Evolutionary conservation across 1,140 invertebrate species (phyloP).

Genomic region (Caenorhabditis remanei): DNA sequence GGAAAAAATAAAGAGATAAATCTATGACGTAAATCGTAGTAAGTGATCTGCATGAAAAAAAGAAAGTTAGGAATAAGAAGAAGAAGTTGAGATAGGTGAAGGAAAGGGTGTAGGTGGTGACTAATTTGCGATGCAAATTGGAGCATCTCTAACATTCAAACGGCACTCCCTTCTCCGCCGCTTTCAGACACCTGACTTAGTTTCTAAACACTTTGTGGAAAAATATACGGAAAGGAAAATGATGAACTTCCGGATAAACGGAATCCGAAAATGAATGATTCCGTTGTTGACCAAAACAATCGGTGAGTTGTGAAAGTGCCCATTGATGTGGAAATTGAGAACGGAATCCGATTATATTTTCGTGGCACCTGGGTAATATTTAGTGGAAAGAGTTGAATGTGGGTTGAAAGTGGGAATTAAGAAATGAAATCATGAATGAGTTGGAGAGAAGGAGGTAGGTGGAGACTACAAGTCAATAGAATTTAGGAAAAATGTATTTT

Average conservation of each 20-base stretch:
- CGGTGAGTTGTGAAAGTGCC: neutral
- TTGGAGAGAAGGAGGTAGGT: neutral
- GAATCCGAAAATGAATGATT: too few relatives aligned
- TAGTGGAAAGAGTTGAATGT: neutral
- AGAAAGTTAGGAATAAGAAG: neutral
- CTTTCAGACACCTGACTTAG: constrained; percentile 21
- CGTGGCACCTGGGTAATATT: constrained; percentile 13
- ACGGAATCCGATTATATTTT: constrained; percentile 26
- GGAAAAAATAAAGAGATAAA: neutral
- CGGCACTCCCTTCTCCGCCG: neutral
- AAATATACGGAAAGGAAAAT: too few relatives aligned
- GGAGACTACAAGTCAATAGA: constrained; percentile 8
- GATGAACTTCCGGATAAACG: too few relatives aligned
- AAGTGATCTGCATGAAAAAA: neutral
- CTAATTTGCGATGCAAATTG: constrained; percentile 51
- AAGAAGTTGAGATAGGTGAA: constrained; percentile 9
- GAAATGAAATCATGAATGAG: constrained; percentile 41
- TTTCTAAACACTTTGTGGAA: neutral
- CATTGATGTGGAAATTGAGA: constrained; percentile 22
- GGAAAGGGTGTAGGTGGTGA: constrained; percentile 33
- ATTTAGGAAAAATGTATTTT: neutral
- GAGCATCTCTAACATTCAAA: constrained; percentile 48
- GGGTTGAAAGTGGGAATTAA: neutral
- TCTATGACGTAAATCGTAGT: constrained; percentile 39
- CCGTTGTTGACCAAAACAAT: constrained; percentile 11